phyloP scores from a whole-genome alignment of 1,140 invertebrate species.

The Drosophila oshimai region DNA sequence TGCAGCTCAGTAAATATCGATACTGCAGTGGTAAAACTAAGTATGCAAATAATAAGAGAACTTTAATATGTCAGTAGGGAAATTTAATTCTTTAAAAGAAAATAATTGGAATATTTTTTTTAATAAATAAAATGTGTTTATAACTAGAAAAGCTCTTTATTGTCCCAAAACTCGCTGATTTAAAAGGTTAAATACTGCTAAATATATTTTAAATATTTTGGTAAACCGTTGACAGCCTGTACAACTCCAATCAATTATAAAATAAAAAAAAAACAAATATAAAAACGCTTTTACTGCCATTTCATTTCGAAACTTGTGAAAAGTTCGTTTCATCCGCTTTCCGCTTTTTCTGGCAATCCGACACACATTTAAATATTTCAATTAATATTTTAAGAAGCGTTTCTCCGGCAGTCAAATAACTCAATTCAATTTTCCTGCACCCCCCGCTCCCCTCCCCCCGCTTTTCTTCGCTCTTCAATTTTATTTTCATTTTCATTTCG shows the following conservation, averaged over 20 bases:
- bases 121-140: too few relatives aligned
- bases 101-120: too few relatives aligned
- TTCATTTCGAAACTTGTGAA: background rate
- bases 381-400: slow-evolving; percentile 13
- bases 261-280: background rate
- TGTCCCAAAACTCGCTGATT: too few relatives aligned
- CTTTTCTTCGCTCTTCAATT: background rate
- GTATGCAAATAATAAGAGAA: too few relatives aligned
- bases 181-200: too few relatives aligned
- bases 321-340: background rate
- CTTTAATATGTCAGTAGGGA: background rate
- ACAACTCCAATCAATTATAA: background rate
- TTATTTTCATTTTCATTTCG: slow-evolving; percentile 24
- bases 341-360: too few relatives aligned
- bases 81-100: too few relatives aligned
- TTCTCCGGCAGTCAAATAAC: slow-evolving; percentile 17
- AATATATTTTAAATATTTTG: too few relatives aligned
- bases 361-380: slow-evolving; percentile 19
- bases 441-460: too few relatives aligned
- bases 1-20: background rate
- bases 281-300: background rate
- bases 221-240: background rate
- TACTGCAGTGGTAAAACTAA: background rate
- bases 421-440: slow-evolving; percentile 8
- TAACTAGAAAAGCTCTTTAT: too few relatives aligned